Evolutionary conservation across 2,113 vertebrate genomes (phyloP), one percentile per base, ranked within the genome.

Genomic region (Haplochromis burtoni): DNA sequence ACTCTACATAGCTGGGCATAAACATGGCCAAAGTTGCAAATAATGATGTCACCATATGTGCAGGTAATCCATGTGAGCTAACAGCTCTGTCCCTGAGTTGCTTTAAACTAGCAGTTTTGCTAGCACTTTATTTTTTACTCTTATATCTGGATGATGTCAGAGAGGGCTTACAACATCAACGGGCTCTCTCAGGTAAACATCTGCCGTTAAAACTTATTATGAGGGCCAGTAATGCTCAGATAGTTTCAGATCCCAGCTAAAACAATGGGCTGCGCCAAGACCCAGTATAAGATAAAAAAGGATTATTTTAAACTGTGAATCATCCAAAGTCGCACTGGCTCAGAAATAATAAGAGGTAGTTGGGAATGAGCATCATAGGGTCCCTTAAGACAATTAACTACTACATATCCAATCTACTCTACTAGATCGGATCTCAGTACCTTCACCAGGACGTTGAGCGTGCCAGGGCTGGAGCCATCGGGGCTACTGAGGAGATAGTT

Each of bases 401-500:
- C 53, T 51, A 4, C 6, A 61, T 61, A 17, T 86, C 19, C 51
- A 19, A 38, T 84, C 6, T 47, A 1, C 33, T 24, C 5, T 19
- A 4, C 21, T 10, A 10, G 12, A 33, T 49, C 24, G 17, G 4
- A 40, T 80, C 3, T 47, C 2, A 10, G 24, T 91, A 96, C 95
- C 89, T 98, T 97, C 61, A 99, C 99, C 6, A 99, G 94, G 87
- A 99, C 96, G 86, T 99, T 99, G 86, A 99, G 86, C 12, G 98
- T 97, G 47, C 99, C 99, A 0, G 98, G 98, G 92, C 96, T 98
- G 93, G 96, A 89, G 55, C 97, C 97, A 0, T 97, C 98, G 12
- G 97, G 97, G 90, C 97, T 98, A 82, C 96, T 97, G 54, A 99
- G 95, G 54, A 98, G 96, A 95, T 99, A 99, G 96, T 97, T 99